Evolutionary conservation across 2,797 vertebrate genomes (phyloP), one percentile per base, ranked within the genome.

Genomic region (Sebastes itinus): DNA sequence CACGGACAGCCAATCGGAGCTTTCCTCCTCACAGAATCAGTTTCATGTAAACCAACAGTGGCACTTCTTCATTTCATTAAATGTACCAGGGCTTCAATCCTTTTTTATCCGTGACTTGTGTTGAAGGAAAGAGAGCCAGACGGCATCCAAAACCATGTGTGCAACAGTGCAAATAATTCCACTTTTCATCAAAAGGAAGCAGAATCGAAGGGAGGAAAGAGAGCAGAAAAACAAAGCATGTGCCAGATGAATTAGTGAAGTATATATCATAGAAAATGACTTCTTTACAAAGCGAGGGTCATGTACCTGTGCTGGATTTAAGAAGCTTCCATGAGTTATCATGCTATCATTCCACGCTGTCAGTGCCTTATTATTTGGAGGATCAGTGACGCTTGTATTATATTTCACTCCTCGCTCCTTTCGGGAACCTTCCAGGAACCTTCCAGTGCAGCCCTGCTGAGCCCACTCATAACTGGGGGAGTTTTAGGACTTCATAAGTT

Each of bases 311-410:
- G 94, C 93, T 95, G 94, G 94, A 94, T 97, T 93, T 89, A 93
- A 93, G 96, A 96, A 96, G 95, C 96, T 93, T 95, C 96, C 89
- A 91, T 97, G 96, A 97, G 97, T 97, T 97, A 98, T 97, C 96
- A 96, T 96, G 96, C 97, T 95, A 97, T 97, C 97, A 97, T 96
- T 97, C 96, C 96, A 95, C 91, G 91, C 95, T 97, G 97, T 97
- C 97, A 98, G 95, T 95, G 93, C 95, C 94, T 96, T 96, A 97
- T 98, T 97, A 97, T 96, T 95, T 92, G 92, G 96, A 95, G 94
- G 96, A 97, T 97, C 95, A 96, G 95, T 96, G 96, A 96, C 96
- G 94, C 96, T 95, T 91, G 96, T 95, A 97, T 98, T 96, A 94
- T 75, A 85, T 96, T 96, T 95, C 95, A 89, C 85, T 92, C 84